Conservation (phyloP, 2,888 invertebrate genomes). For the Meghimatium bilineatum region DNA sequence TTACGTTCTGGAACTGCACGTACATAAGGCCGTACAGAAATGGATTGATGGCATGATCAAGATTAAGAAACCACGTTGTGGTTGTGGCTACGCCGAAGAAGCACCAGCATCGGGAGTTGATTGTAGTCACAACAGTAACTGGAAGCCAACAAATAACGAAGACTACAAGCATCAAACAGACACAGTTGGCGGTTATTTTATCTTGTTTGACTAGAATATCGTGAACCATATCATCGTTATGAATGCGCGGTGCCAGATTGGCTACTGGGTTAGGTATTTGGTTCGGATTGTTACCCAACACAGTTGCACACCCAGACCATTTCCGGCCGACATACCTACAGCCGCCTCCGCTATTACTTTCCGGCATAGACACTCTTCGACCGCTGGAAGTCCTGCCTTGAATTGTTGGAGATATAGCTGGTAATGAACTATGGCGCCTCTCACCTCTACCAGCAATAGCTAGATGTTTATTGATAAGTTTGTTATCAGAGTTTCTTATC, state of each 20-base stretch:
- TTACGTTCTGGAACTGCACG: constrained; percentile 60
- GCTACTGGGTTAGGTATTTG: constrained; percentile 32
- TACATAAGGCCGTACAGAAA: constrained; percentile 67
- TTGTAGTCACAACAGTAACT: constrained; percentile 57
- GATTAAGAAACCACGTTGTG: constrained; percentile 60
- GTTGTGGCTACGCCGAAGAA: constrained; percentile 55
- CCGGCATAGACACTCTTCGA: constrained; percentile 44
- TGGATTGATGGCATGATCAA: constrained; percentile 65
- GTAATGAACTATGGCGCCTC: constrained; percentile 42
- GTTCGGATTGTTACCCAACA: constrained; percentile 24
- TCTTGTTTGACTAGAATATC: constrained; percentile 68
- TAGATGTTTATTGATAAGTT: constrained; percentile 44
- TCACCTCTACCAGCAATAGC: constrained; percentile 34
- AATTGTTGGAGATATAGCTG: constrained; percentile 40
- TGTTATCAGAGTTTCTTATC: constrained; percentile 28
- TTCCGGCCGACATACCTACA: constrained; percentile 52
- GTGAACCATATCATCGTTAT: constrained; percentile 64
- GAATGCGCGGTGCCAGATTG: constrained; percentile 31
- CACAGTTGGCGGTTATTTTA: constrained; percentile 64
- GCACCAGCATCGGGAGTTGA: constrained; percentile 57
- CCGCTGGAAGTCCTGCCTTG: constrained; percentile 46
- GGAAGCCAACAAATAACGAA: constrained; percentile 69
- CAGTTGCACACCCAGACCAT: constrained; percentile 49
- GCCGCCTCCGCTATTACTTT: constrained; percentile 40
- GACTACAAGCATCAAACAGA: constrained; percentile 64